phyloP scores from a whole-genome alignment of 2,888 invertebrate genomes.

The Hirtodrosophila duncani region DNA sequence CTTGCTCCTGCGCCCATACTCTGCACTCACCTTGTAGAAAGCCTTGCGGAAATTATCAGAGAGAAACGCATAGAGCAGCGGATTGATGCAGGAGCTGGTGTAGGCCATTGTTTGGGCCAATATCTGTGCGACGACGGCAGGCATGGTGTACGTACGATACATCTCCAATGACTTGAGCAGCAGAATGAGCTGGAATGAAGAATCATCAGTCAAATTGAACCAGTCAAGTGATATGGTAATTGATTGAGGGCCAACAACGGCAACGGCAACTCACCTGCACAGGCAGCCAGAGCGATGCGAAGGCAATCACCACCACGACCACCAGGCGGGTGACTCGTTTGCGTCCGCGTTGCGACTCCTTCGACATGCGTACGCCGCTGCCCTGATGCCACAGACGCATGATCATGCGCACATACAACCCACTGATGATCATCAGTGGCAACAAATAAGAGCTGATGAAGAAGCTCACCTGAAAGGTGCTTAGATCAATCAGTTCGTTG shows the following conservation, averaged over 20 bases:
- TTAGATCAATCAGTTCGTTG: constrained; percentile 79
- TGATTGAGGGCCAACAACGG: background rate
- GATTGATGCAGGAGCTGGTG: constrained; percentile 96
- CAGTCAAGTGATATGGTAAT: background rate
- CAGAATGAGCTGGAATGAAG: constrained; percentile 83
- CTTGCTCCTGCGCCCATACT: background rate
- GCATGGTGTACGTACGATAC: constrained; percentile 77
- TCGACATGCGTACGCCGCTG: constrained; percentile 87
- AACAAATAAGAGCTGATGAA: constrained; percentile 91
- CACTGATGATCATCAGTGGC: constrained; percentile 90
- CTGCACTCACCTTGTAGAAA: constrained; percentile 83
- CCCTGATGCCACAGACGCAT: constrained; percentile 90
- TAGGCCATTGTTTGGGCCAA: constrained; percentile 90
- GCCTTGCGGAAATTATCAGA: constrained; percentile 96
- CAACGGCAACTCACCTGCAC: constrained; percentile 86
- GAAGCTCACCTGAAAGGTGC: constrained; percentile 84
- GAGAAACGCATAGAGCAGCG: constrained; percentile 94
- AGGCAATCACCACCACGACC: constrained; percentile 92
- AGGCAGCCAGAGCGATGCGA: constrained; percentile 96
- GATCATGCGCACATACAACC: constrained; percentile 93
- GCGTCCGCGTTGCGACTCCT: constrained; percentile 87
- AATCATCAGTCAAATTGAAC: background rate
- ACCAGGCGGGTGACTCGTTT: constrained; percentile 94
- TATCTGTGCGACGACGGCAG: constrained; percentile 85
- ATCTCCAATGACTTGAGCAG: constrained; percentile 85